These are phyloP conservation scores for Agrilus planipennis DNA, from an alignment of 1,140 invertebrate species.

Conservation along the genomic window DNA sequence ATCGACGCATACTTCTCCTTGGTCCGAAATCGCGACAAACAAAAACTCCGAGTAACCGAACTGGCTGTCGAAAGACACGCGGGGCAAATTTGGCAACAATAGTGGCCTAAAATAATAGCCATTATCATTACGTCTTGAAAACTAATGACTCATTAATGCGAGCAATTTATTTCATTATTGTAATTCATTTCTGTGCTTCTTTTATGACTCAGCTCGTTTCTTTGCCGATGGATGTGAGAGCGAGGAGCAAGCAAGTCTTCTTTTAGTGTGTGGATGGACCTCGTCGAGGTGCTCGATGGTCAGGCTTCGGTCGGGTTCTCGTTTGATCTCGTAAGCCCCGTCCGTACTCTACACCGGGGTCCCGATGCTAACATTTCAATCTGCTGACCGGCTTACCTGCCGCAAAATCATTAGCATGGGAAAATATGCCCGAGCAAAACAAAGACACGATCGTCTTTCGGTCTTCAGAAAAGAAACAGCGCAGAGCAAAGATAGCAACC, in stretches of 20 bases:
- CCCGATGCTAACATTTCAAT: constrained; percentile 13
- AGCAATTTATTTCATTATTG: constrained; percentile 34
- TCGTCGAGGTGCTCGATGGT: not conserved
- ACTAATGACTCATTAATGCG: constrained; percentile 32
- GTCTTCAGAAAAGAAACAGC: too few species aligned
- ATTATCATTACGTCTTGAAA: constrained; percentile 31
- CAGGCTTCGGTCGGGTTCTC: constrained; percentile 1
- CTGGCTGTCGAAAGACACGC: constrained; percentile 6
- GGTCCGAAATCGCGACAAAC: too few species aligned
- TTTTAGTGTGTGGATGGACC: constrained; percentile 3
- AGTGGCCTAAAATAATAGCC: constrained; percentile 22
- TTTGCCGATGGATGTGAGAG: not conserved
- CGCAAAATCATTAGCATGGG: constrained; percentile 27
- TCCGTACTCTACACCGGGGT: not conserved
- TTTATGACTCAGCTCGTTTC: constrained; percentile 26
- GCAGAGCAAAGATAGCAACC: too few species aligned
- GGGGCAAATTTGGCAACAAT: constrained; percentile 6
- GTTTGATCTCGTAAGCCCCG: constrained; percentile 6
- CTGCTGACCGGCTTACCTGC: constrained; percentile 18
- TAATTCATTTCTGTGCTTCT: constrained; percentile 27
- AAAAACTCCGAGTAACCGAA: too few species aligned
- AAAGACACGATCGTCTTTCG: constrained; percentile 9
- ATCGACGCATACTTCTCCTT: too few species aligned
- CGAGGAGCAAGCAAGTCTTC: not conserved
- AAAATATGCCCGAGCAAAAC: constrained; percentile 17